phyloP scores from a whole-genome alignment of 2,797 vertebrate genomes.

The Sebastes cheni region DNA sequence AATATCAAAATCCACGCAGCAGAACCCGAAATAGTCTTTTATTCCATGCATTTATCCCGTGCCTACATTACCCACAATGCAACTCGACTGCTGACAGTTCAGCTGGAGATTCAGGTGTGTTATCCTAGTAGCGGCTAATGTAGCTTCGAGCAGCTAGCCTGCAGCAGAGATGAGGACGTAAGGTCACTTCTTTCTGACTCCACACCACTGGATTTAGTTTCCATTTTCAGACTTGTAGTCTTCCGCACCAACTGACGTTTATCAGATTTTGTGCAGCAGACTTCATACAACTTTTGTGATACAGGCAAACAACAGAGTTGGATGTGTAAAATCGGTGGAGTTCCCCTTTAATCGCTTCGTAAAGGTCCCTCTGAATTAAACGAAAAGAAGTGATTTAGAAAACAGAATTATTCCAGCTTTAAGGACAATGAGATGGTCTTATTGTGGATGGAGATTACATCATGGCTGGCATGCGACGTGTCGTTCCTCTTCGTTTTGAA shows the following conservation, averaged over 20 bases:
- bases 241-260: not conserved
- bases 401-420: not conserved
- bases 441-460: conserved; percentile 26
- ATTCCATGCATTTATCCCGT: not conserved
- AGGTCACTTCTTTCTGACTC: not conserved
- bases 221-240: not conserved
- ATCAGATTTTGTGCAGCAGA: not conserved
- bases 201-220: not conserved
- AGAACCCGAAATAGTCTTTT: not conserved
- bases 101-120: not conserved
- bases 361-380: not conserved
- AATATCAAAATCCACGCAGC: not conserved
- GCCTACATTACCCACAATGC: not conserved
- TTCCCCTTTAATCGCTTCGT: not conserved
- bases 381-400: conserved; percentile 3
- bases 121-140: not conserved
- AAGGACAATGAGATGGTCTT: conserved; percentile 33
- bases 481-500: not conserved
- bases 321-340: not conserved
- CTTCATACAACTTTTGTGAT: not conserved
- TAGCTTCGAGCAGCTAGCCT: not conserved
- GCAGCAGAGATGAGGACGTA: not conserved
- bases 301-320: not conserved
- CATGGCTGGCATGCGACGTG: conserved; percentile 14
- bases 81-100: not conserved